Evolutionary conservation across 2,888 invertebrate species (phyloP).

Genomic region (Nesidiocoris tenuis): DNA sequence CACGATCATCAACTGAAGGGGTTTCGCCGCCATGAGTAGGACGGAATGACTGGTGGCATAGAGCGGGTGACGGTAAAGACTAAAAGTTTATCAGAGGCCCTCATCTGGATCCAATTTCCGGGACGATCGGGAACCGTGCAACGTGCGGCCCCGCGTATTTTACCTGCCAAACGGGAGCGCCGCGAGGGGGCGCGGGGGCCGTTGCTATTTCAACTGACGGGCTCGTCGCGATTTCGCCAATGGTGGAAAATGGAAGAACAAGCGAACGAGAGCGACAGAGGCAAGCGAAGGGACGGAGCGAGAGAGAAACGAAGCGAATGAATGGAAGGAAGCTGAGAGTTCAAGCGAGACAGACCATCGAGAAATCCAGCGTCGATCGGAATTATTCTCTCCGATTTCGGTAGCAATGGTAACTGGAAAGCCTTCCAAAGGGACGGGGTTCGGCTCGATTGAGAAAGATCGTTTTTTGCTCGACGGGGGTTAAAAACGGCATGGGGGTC

Average conservation of each 20-base stretch:
- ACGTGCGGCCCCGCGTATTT: constrained; percentile 23
- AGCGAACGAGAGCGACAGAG: too few relatives aligned
- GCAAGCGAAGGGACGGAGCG: neutral
- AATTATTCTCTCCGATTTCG: neutral
- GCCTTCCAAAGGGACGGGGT: too few relatives aligned
- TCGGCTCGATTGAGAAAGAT: neutral
- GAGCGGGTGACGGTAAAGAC: too few relatives aligned
- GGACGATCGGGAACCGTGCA: constrained; percentile 7
- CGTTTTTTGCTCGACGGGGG: neutral
- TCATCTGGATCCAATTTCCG: constrained; percentile 43
- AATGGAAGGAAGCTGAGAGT: neutral
- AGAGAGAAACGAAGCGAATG: neutral
- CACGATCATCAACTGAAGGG: too few relatives aligned
- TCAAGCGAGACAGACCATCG: too few relatives aligned
- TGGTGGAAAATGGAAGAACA: too few relatives aligned
- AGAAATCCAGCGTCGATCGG: neutral
- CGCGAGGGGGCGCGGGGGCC: too few relatives aligned
- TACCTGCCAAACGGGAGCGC: constrained; percentile 5
- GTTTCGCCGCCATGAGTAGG: neutral
- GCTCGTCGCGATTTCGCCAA: constrained; percentile 1
- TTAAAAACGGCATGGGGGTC: neutral
- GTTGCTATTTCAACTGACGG: constrained; percentile 24
- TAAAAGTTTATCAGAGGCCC: constrained; percentile 36
- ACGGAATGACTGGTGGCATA: too few relatives aligned
- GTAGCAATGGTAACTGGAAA: too few relatives aligned